Base-by-base conservation (phyloP, 2,888 invertebrate genomes). In the Rhingia rostrata region DNA sequence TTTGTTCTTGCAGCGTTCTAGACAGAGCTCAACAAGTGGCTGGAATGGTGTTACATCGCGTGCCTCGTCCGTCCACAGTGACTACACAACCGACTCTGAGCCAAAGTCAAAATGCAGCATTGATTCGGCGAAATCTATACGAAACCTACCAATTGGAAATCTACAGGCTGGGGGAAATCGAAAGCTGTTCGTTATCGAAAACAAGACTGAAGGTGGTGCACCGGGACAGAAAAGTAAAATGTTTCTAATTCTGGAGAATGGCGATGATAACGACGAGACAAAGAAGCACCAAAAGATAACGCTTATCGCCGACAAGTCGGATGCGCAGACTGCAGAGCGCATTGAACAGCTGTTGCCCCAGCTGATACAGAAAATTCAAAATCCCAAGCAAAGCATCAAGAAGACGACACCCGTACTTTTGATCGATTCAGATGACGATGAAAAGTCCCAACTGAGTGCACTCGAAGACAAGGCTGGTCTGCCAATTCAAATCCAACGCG, bases 301-400 rank as follows among this genome's bases (percentile, higher is more conserved):
- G 73, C 88, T 90, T 64, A 89, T 89, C 53, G 88, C 91, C 2
- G 90, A 91, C 60, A 89, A 89, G 69, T 88, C 88, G 6, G 75
- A 85, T 61, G 75, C 67, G 7, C 81, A 88, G 51, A 86, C 91
- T 12, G 90, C 90, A 6, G 88, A 90, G 45, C 88, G 89, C 41
- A 88, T 90, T 85, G 91, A 90, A 67, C 89, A 90, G 60, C 88
- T 90, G 32, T 77, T 90, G 6, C 90, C 90, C 0, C 90, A 91
- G 80, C 88, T 90, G 69, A 88, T 90, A 30, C 88, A 86, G 66
- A 88, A 89, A 53, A 90, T 90, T 70, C 90, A 91, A 49, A 56
- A 63, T 33, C 79, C 77, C 3, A 66, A 58, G 9, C 58, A 45
- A 4, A 39, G 43, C 7, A 45, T 45, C 14, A 47, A 12, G 32